Base-by-base conservation (phyloP, 2,113 vertebrate species). In the Malaclemys terrapin region DNA sequence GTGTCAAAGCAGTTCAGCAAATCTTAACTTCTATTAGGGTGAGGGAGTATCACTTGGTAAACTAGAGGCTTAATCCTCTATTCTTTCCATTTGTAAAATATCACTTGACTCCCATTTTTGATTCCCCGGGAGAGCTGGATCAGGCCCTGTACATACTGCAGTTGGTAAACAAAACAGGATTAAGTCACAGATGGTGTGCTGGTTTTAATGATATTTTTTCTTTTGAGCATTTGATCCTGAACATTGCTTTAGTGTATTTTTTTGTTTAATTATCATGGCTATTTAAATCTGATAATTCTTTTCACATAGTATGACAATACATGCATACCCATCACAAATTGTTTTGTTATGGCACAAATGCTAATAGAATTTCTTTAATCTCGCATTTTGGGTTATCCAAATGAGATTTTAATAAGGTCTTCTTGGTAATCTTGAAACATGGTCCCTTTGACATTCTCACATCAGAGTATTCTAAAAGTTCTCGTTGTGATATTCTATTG, bases 151-250 rank as follows among this genome's bases (percentile, higher is more conserved):
- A 25, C 57, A 11, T 10, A 38, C 57, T 65, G 24, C 5, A 17
- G 65, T 81, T 6, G 75, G 38, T 13, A 13, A 50, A 78, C 31
- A 52, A 42, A 27, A 29, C 27, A 29, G 89, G 16, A 94, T 97
- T 97, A 96, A 96, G 95, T 96, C 96, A 95, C 96, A 97, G 95
- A 95, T 97, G 97, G 81, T 94, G 95, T 96, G 96, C 31, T 78
- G 27, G 0, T 24, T 79, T 76, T 87, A 87, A 90, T 53, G 38
- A 80, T 47, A 47, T 89, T 82, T 54, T 20, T 35, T 0, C 49
- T 80, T 25, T 42, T 69, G 5, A 1, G 31, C 7, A 0, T 52
- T 27, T 42, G 75, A 35, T 38, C 53, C 79, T 49, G 20, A 50
- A 12, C 82, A 81, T 81, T 83, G 69, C 69, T 80, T 79, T 4